Evolutionary conservation across 1,140 invertebrate species (phyloP).

Genomic region (Acromyrmex echinatior): DNA sequence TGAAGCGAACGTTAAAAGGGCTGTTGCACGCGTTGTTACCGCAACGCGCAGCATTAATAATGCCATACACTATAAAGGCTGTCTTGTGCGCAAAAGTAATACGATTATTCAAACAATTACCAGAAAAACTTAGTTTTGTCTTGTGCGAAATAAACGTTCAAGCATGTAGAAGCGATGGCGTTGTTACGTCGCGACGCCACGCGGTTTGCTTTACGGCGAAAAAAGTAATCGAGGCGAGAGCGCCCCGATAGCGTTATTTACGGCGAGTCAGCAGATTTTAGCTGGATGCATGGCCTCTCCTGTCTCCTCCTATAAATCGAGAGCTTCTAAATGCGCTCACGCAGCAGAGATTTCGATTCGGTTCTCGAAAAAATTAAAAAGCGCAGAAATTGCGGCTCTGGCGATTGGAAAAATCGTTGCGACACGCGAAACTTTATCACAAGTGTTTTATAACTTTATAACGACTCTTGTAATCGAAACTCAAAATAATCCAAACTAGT

Average conservation of each 20-base stretch:
- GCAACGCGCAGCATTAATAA: conserved; percentile 45
- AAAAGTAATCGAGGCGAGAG: conserved; percentile 53
- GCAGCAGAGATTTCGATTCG: conserved; percentile 56
- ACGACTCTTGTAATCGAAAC: background rate
- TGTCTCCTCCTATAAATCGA: conserved; percentile 65
- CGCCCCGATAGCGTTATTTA: conserved; percentile 42
- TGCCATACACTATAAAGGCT: conserved; percentile 22
- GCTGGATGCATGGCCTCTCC: conserved; percentile 45
- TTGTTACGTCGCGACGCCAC: conserved; percentile 32
- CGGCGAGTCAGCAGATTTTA: conserved; percentile 63
- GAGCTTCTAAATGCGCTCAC: conserved; percentile 58
- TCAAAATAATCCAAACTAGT: background rate
- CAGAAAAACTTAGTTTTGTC: conserved; percentile 37
- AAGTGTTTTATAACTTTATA: background rate
- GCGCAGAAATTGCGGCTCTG: conserved; percentile 16
- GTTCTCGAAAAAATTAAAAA: conserved; percentile 62
- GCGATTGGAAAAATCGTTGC: conserved; percentile 40
- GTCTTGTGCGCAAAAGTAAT: conserved; percentile 16
- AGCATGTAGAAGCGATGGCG: background rate
- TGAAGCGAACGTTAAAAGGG: conserved; percentile 52
- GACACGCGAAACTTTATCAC: conserved; percentile 15
- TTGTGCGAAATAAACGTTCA: conserved; percentile 30
- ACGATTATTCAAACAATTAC: conserved; percentile 30
- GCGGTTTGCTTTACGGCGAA: conserved; percentile 56
- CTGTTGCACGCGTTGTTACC: conserved; percentile 41